Evolutionary conservation across 2,113 vertebrate species (phyloP).

Genomic region (Oryctolagus cuniculus): mOryCun1.1 NC_091433.1:58418001-58418500

Average conservation of each 20-base stretch:
- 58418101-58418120: conserved; percentile 63
- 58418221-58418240: background rate
- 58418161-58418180: background rate
- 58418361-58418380: rapidly evolving
- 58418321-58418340: background rate
- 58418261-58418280: background rate
- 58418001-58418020: conserved; percentile 80
- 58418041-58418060: conserved; percentile 71
- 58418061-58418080: conserved; percentile 66
- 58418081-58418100: conserved; percentile 77
- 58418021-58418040: conserved; percentile 83
- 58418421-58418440: background rate
- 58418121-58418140: conserved; percentile 62
- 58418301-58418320: background rate
- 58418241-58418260: background rate
- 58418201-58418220: background rate
- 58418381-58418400: rapidly evolving
- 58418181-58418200: background rate
- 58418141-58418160: conserved; percentile 9
- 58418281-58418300: background rate
- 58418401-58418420: background rate
- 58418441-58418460: background rate
- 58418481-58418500: rapidly evolving
- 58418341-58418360: background rate
- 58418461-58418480: background rate